Conservation (phyloP, 1,140 invertebrate genomes). For the Asobara japonica region DNA sequence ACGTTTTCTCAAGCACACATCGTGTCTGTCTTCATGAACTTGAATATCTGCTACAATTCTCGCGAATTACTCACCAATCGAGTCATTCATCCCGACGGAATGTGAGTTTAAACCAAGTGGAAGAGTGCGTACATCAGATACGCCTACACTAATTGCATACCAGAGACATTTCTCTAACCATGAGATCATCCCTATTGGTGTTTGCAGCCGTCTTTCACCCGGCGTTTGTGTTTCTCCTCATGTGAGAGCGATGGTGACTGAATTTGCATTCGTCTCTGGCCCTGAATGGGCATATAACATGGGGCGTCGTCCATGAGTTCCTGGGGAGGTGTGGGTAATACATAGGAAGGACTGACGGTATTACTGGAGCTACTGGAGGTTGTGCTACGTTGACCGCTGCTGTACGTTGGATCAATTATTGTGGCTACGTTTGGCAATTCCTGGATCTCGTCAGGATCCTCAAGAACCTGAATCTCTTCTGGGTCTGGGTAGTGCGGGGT, state of each 20-base stretch:
- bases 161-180: background rate
- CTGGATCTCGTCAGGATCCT: slow-evolving; percentile 46
- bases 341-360: slow-evolving; percentile 54
- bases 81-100: background rate
- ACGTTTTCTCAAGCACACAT: too few relatives aligned
- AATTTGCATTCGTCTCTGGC: slow-evolving; percentile 71
- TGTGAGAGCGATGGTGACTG: slow-evolving; percentile 62
- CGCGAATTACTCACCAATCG: background rate
- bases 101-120: background rate
- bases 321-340: slow-evolving; percentile 53
- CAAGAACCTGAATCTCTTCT: slow-evolving; percentile 63
- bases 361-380: slow-evolving; percentile 57
- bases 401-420: slow-evolving; percentile 65
- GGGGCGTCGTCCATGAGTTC: slow-evolving; percentile 68
- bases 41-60: background rate
- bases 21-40: background rate
- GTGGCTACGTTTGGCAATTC: slow-evolving; percentile 60
- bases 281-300: slow-evolving; percentile 84
- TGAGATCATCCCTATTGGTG: slow-evolving; percentile 54
- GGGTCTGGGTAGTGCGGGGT: slow-evolving; percentile 59
- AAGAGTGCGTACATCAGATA: background rate
- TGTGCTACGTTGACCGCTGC: slow-evolving; percentile 48
- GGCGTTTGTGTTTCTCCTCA: slow-evolving; percentile 65
- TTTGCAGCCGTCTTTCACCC: slow-evolving; percentile 66
- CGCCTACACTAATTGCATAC: background rate